Conservation (phyloP, 2,888 invertebrate species). For the Oligia fasciuncula region DNA sequence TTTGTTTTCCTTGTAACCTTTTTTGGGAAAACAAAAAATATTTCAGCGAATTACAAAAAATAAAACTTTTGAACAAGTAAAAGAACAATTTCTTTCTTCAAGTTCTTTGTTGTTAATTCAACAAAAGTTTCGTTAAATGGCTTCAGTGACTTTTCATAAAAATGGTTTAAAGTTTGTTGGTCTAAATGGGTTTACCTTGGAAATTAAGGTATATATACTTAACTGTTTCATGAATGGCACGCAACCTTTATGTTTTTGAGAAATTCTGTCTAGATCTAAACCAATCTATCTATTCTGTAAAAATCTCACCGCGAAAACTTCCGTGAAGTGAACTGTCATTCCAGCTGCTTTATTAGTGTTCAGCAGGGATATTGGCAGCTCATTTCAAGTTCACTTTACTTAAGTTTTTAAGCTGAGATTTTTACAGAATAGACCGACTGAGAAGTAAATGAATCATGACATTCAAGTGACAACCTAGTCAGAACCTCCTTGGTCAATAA, state of each 20-base stretch:
- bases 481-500: background rate
- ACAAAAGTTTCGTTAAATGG: conserved; percentile 32
- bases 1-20: background rate
- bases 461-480: background rate
- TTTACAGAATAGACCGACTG: background rate
- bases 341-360: background rate
- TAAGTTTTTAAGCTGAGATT: background rate
- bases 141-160: conserved; percentile 24
- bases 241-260: too few relatives aligned
- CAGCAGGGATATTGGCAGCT: too few relatives aligned
- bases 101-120: conserved; percentile 39
- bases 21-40: background rate
- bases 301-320: too few relatives aligned
- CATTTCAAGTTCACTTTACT: background rate
- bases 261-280: too few relatives aligned
- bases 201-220: too few relatives aligned
- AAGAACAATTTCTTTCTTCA: conserved; percentile 5
- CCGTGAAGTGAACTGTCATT: background rate
- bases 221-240: too few relatives aligned
- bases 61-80: conserved; percentile 6
- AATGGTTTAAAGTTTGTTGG: conserved; percentile 17
- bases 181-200: too few relatives aligned
- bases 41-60: background rate
- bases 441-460: background rate
- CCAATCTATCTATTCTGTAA: too few relatives aligned